These are phyloP conservation scores for Invenusta paracnida DNA, from an alignment of 2,888 invertebrate genomes.

Conservation along the genomic window DNA sequence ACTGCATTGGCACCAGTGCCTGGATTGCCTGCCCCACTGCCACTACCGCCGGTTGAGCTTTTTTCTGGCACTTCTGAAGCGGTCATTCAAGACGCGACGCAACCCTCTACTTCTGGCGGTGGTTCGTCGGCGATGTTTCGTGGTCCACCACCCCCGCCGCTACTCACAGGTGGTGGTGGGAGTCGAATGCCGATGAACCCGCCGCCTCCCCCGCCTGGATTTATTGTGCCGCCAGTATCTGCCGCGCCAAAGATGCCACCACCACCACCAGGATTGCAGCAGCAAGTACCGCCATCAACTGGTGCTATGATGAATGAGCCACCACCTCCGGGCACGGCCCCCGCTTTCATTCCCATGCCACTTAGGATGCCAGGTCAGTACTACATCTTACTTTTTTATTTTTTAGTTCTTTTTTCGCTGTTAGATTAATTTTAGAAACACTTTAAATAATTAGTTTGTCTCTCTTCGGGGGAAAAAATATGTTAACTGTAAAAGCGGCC, in stretches of 20 bases:
- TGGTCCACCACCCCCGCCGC: conserved; percentile 12
- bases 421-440: no score
- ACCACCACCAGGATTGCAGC: not conserved
- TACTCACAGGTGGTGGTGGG: not conserved
- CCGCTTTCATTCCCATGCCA: conserved; percentile 1
- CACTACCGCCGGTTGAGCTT: conserved; percentile 50
- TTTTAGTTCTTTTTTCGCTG: no score
- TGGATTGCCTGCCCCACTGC: conserved; percentile 66
- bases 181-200: not conserved
- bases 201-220: conserved; percentile 21
- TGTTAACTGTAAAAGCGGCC: no score
- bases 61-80: not conserved
- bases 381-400: no score
- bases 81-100: not conserved
- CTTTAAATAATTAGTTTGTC: no score
- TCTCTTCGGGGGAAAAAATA: no score
- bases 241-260: not conserved
- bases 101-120: conserved; percentile 5
- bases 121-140: not conserved
- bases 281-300: no score
- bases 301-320: not conserved
- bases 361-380: not conserved
- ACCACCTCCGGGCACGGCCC: not conserved
- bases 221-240: not conserved
- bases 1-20: conserved; percentile 66